Conservation (phyloP, 2,113 vertebrate genomes). For the Geococcyx californianus region DNA sequence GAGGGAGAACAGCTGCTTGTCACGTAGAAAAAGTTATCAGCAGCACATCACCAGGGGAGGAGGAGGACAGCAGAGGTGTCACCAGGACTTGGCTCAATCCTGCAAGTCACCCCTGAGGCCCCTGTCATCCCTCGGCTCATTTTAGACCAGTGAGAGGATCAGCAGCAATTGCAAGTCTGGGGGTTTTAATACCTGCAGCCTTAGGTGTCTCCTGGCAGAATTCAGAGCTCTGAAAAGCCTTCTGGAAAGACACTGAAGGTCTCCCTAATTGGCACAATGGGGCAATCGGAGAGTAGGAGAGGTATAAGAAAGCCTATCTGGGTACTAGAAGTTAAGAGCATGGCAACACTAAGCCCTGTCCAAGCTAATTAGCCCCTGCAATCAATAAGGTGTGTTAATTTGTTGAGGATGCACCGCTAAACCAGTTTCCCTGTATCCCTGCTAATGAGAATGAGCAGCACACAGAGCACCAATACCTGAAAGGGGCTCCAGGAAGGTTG, state of each 20-base stretch:
- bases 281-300: not conserved
- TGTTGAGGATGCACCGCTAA: not conserved
- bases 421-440: not conserved
- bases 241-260: not conserved
- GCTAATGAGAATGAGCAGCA: not conserved
- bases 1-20: not conserved
- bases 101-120: not conserved
- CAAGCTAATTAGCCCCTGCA: not conserved
- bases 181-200: not conserved
- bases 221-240: conserved; percentile 22
- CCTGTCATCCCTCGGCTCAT: not conserved
- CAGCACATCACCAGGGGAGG: not conserved
- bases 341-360: not conserved
- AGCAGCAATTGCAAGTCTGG: not conserved
- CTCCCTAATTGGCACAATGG: not conserved
- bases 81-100: not conserved
- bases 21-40: not conserved
- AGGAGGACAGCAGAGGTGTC: not conserved
- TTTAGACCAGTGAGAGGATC: not conserved
- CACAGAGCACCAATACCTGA: not conserved
- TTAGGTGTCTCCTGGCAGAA: not conserved
- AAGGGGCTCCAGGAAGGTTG: too few species aligned
- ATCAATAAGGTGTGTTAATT: not conserved
- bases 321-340: not conserved
- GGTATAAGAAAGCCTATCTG: not conserved